phyloP scores from a whole-genome alignment of 2,888 invertebrate genomes.

The Oligia strigilis region DNA sequence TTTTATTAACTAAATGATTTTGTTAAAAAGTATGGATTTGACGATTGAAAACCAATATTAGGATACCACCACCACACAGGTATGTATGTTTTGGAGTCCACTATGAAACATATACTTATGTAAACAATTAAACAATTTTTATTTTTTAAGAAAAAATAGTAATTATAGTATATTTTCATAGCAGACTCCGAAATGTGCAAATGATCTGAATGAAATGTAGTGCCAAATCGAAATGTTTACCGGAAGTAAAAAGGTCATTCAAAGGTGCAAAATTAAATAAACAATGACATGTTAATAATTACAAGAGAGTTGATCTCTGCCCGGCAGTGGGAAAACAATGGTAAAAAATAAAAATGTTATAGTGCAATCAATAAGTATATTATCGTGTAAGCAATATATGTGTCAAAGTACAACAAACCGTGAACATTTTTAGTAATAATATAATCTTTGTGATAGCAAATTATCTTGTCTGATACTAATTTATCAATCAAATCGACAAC shows the following conservation, averaged over 20 bases:
- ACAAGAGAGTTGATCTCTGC: not conserved
- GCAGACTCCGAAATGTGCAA: constrained; percentile 23
- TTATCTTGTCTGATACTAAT: not conserved
- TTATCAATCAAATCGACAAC: constrained; percentile 4
- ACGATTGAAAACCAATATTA: constrained; percentile 26
- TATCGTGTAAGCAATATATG: constrained; percentile 6
- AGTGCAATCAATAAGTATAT: not conserved
- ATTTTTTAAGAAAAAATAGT: not conserved
- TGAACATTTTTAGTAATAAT: not conserved
- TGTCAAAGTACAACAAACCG: constrained; percentile 12
- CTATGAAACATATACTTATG: constrained; percentile 6
- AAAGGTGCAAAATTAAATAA: constrained; percentile 36
- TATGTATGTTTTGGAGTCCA: constrained; percentile 5
- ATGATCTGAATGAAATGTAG: constrained; percentile 38
- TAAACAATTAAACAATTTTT: not conserved
- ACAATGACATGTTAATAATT: not conserved
- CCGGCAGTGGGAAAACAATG: not conserved
- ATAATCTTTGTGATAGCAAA: constrained; percentile 1
- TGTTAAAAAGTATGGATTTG: not conserved
- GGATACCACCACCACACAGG: constrained; percentile 42
- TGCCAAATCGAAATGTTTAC: constrained; percentile 53
- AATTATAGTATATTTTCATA: constrained; percentile 15
- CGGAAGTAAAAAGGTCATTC: constrained; percentile 20
- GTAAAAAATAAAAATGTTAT: not conserved
- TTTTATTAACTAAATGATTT: not conserved